These are phyloP conservation scores for Origma solitaria DNA, from an alignment of 2,113 vertebrate genomes.

Conservation along the genomic window DNA sequence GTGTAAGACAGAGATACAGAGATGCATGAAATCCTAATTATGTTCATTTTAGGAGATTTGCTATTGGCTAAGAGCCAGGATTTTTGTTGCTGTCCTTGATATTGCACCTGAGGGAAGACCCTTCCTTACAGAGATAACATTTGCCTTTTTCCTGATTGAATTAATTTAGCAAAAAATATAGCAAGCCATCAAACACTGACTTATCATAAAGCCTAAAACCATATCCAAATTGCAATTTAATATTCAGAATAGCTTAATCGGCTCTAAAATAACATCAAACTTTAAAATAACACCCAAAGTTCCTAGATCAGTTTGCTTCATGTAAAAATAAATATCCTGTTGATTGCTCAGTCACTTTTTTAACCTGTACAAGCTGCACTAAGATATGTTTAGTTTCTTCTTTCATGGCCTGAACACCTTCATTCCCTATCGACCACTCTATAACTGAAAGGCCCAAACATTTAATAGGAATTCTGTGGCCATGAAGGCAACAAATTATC, in stretches of 20 bases:
- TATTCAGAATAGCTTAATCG: background rate
- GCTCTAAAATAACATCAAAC: background rate
- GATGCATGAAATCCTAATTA: background rate
- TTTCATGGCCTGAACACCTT: background rate
- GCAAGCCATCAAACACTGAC: background rate
- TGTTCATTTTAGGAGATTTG: background rate
- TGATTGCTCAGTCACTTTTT: background rate
- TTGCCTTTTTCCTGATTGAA: background rate
- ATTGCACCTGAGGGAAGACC: background rate
- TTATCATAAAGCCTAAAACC: background rate
- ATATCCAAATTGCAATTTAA: background rate
- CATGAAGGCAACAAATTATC: background rate
- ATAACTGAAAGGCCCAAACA: background rate
- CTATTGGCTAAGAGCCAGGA: background rate
- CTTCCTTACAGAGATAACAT: background rate
- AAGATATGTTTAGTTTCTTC: background rate
- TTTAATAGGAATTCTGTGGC: background rate
- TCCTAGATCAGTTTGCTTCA: background rate
- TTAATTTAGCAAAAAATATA: background rate
- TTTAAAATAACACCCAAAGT: background rate
- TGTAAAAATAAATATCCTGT: background rate
- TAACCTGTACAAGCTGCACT: background rate
- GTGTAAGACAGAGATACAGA: background rate
- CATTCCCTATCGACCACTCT: background rate
- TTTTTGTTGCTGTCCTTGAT: background rate